Conservation (phyloP, 2,797 vertebrate genomes). For the Coregonus sp. region DNA sequence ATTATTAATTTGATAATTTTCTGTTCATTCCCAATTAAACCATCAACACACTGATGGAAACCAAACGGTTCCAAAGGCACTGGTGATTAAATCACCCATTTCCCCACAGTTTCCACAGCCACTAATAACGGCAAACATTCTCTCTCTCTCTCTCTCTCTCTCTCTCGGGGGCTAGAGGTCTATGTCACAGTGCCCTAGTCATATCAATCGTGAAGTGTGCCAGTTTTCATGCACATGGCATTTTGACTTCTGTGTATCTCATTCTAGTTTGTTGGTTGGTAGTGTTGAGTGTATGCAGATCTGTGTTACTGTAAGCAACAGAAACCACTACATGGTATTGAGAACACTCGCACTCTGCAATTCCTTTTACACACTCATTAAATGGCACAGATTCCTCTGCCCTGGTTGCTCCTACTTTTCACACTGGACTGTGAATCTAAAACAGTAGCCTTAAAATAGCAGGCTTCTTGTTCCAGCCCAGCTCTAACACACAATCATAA, state of each 20-base stretch:
- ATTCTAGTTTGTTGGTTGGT: neutral
- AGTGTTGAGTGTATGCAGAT: neutral
- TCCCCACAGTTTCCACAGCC: no score
- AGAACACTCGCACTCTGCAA: neutral
- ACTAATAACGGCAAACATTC: no score
- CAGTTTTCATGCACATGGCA: neutral
- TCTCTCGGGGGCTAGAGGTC: neutral
- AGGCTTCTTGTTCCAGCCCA: neutral
- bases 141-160: neutral
- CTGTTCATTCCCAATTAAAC: no score
- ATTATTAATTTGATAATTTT: no score
- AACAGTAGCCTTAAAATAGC: neutral
- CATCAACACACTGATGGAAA: no score
- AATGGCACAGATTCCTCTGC: no score
- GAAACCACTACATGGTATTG: conserved; percentile 1
- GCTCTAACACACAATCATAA: neutral
- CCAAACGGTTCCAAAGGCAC: no score
- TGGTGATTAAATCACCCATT: no score
- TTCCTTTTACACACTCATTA: neutral
- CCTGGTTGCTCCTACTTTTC: neutral
- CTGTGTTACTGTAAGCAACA: neutral
- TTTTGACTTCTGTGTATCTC: neutral
- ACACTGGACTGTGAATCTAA: neutral
- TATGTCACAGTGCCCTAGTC: neutral
- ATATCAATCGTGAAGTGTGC: neutral